A percentile compares a stretch with the other conserved stretches of the same genome.
These are phyloP conservation scores for Ursus arctos DNA, from an alignment of 2,113 vertebrate species.

Conservation along the genomic window DNA sequence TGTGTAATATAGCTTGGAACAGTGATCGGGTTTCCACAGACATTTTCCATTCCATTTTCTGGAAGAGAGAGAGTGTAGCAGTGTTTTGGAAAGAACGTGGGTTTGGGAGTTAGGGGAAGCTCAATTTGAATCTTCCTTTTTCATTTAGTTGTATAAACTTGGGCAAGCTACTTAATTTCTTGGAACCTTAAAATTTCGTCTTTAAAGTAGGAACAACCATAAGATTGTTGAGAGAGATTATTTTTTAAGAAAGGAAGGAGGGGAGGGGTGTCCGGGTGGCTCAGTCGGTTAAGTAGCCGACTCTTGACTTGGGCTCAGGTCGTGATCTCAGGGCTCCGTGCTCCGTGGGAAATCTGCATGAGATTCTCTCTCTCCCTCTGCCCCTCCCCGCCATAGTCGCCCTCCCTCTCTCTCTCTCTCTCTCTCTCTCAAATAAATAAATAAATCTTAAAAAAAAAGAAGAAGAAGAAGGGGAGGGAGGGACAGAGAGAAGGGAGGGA, in stretches of 20 bases:
- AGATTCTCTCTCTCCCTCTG: background rate
- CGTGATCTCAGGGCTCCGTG: background rate
- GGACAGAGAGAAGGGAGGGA: rapidly evolving
- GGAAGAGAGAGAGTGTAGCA: background rate
- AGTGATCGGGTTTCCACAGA: background rate
- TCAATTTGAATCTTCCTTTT: background rate
- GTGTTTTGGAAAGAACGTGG: background rate
- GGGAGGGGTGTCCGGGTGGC: background rate
- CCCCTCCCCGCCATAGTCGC: background rate
- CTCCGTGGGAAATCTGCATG: background rate
- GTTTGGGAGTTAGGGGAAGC: background rate
- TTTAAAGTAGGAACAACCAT: background rate
- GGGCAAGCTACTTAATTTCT: background rate
- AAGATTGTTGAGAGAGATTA: background rate
- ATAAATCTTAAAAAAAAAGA: background rate
- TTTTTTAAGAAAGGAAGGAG: background rate
- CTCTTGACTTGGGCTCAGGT: background rate
- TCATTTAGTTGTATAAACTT: background rate
- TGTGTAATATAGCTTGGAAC: background rate
- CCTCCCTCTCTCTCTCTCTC: background rate
- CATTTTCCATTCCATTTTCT: slow-evolving; percentile 23
- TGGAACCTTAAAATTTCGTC: background rate
- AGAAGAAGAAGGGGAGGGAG: too few species aligned
- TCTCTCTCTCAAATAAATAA: background rate
- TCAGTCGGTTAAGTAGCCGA: background rate